phyloP scores from a whole-genome alignment of 2,797 vertebrate species.

The Sternarchorhynchus goeldii region DNA sequence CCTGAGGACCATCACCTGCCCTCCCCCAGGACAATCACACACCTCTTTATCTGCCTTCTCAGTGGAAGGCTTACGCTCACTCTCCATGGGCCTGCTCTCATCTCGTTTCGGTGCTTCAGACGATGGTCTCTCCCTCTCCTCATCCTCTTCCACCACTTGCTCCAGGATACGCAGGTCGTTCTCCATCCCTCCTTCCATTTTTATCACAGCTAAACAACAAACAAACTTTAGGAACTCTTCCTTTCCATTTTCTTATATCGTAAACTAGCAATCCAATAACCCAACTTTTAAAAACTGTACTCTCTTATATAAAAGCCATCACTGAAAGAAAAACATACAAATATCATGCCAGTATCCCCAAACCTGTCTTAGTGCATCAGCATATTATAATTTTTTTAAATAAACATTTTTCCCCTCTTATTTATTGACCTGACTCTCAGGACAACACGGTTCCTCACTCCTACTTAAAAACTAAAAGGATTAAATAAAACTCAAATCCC shows the following conservation, averaged over 20 bases:
- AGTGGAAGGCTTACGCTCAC: constrained; percentile 70
- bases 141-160: constrained; percentile 84
- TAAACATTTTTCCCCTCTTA: too few relatives aligned
- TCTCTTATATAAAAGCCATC: too few relatives aligned
- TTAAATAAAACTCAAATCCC: too few relatives aligned
- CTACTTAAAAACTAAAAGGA: too few relatives aligned
- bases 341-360: too few relatives aligned
- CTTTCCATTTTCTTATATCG: neutral
- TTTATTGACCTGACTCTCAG: too few relatives aligned
- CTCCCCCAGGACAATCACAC: neutral
- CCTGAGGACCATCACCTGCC: too few relatives aligned
- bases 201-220: constrained; percentile 83
- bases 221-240: neutral
- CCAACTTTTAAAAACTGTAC: too few relatives aligned
- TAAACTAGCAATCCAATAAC: neutral
- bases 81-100: constrained; percentile 68
- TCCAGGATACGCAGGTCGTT: constrained; percentile 89
- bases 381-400: too few relatives aligned
- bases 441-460: too few relatives aligned
- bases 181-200: constrained; percentile 93
- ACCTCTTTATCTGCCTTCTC: constrained; percentile 81
- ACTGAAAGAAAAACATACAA: too few relatives aligned
- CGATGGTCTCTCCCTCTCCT: constrained; percentile 74
- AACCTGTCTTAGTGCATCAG: too few relatives aligned
- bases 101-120: constrained; percentile 80